A percentile compares a stretch with the other conserved stretches of the same genome.
Evolutionary conservation across 2,888 invertebrate genomes (phyloP).

Genomic region (Philaethria dido): DNA sequence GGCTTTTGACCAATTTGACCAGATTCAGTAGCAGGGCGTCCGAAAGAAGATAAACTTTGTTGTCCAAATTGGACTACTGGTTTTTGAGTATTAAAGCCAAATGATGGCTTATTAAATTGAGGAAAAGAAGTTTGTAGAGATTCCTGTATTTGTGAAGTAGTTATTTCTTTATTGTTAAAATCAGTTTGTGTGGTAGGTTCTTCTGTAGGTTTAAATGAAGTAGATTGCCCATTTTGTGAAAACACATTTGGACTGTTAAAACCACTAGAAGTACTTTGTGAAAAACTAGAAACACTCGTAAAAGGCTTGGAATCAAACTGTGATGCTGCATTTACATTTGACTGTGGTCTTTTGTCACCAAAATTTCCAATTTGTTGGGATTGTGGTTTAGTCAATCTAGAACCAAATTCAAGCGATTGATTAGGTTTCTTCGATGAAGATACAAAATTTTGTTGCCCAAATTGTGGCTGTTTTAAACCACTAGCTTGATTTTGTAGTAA

Average conservation of each 20-base stretch:
- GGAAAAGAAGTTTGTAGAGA: background rate
- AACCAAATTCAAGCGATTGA: background rate
- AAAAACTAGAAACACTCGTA: background rate
- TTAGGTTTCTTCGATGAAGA: background rate
- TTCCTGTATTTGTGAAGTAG: background rate
- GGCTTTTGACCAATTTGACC: background rate
- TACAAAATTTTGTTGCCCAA: slow-evolving; percentile 1
- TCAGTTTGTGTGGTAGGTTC: background rate
- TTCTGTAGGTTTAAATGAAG: background rate
- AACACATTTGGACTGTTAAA: background rate
- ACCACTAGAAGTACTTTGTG: background rate
- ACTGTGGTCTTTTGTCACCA: background rate
- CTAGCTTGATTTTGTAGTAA: too few relatives aligned
- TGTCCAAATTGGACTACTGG: slow-evolving; percentile 2
- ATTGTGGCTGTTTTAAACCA: background rate
- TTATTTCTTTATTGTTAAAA: slow-evolving; percentile 3
- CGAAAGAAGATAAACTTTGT: background rate
- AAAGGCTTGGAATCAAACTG: background rate
- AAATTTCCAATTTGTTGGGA: background rate
- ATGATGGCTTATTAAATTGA: background rate
- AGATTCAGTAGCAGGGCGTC: background rate
- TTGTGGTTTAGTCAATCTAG: too few relatives aligned
- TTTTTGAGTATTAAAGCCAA: background rate
- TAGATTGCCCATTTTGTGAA: background rate
- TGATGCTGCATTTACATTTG: background rate